Percentiles rank a stretch among this genome's conserved stretches.
phyloP scores from a whole-genome alignment of 1,140 invertebrate species.

The Paracyclopina nana region DNA sequence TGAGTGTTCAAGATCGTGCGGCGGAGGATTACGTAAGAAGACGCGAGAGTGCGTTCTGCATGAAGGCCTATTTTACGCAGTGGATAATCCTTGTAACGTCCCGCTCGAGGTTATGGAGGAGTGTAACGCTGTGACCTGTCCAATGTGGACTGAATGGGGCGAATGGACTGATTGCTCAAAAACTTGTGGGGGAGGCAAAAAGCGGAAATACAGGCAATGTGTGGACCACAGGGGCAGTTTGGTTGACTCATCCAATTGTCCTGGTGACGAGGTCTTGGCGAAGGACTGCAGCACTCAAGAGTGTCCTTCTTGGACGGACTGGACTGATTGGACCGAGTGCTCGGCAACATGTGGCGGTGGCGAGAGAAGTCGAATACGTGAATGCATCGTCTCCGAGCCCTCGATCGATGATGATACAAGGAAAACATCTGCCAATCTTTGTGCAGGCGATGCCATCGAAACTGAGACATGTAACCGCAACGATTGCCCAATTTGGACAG shows the following conservation, averaged over 20 bases:
- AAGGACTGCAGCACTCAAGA: constrained; percentile 3
- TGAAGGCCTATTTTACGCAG: too few species aligned
- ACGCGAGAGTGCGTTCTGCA: not conserved
- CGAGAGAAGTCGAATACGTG: not conserved
- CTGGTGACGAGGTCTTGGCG: not conserved
- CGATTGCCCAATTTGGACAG: constrained; percentile 1
- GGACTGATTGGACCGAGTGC: constrained; percentile 13
- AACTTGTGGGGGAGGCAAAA: not conserved
- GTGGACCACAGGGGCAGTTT: not conserved
- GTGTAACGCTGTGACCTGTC: constrained; percentile 7
- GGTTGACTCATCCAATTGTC: not conserved
- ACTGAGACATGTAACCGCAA: constrained; percentile 4
- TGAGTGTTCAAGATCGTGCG: constrained; percentile 6
- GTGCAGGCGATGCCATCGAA: not conserved
- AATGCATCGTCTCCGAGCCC: constrained; percentile 4
- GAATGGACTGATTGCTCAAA: constrained; percentile 8
- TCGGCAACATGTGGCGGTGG: constrained; percentile 13
- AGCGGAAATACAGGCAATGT: not conserved
- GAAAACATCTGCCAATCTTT: constrained; percentile 18
- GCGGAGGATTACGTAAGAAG: constrained; percentile 6
- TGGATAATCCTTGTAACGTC: not conserved
- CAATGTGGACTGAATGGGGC: constrained; percentile 6
- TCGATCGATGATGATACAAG: not conserved
- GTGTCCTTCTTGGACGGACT: constrained; percentile 6
- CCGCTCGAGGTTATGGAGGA: not conserved